These are phyloP conservation scores for Telenomus remus DNA, from an alignment of 1,140 invertebrate species.

Conservation along the genomic window DNA sequence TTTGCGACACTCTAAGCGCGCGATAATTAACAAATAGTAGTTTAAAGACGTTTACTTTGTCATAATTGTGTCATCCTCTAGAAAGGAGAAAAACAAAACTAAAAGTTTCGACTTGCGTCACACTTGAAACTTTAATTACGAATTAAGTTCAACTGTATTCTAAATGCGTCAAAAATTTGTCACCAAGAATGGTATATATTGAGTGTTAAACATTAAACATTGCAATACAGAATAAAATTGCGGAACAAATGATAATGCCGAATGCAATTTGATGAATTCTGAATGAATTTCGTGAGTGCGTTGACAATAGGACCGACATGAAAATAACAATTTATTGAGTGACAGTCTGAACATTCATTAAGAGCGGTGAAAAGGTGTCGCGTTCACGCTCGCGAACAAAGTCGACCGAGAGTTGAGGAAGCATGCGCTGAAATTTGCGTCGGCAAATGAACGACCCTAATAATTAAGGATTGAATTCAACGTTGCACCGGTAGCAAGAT, in stretches of 20 bases:
- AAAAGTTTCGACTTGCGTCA: too few species aligned
- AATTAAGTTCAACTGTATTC: too few species aligned
- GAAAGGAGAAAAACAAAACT: too few species aligned
- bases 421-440: constrained; percentile 42
- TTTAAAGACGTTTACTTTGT: too few species aligned
- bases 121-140: too few species aligned
- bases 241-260: constrained; percentile 16
- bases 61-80: too few species aligned
- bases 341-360: constrained; percentile 59
- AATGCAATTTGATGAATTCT: constrained; percentile 46
- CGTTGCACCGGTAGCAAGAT: constrained; percentile 43
- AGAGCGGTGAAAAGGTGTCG: constrained; percentile 50
- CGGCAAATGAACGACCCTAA: constrained; percentile 58
- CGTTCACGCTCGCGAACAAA: constrained; percentile 34
- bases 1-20: too few species aligned
- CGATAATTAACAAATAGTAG: too few species aligned
- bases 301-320: constrained; percentile 33
- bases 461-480: constrained; percentile 58
- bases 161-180: too few species aligned
- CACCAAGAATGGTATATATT: too few species aligned
- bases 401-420: constrained; percentile 9
- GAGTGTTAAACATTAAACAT: too few species aligned
- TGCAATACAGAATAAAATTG: constrained; percentile 2
- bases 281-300: constrained; percentile 45
- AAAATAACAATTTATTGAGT: constrained; percentile 58